Evolutionary conservation across 2,113 vertebrate species (phyloP).

Genomic region (Pachycephala philippinensis): DNA sequence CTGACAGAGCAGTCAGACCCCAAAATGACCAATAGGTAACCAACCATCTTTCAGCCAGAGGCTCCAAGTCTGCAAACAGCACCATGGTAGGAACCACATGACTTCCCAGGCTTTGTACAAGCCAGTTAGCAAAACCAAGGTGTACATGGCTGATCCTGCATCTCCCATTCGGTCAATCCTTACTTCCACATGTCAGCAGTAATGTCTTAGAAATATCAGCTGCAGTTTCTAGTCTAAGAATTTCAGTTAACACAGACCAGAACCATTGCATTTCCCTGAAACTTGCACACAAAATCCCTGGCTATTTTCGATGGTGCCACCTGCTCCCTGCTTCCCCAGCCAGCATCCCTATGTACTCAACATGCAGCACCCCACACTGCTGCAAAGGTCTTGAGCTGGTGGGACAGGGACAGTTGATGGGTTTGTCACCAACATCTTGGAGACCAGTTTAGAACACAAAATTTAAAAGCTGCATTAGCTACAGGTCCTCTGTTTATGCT

Average conservation of each 20-base stretch:
- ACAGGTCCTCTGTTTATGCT: neutral
- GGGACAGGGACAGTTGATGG: neutral
- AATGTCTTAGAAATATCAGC: neutral
- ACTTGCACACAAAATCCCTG: neutral
- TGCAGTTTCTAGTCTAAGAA: neutral
- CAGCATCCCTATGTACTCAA: rapidly evolving
- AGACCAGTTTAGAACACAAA: neutral
- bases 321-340: neutral
- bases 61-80: neutral
- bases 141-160: rapidly evolving
- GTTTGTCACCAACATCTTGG: neutral
- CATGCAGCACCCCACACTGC: neutral
- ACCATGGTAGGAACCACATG: rapidly evolving
- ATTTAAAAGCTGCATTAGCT: neutral
- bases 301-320: neutral
- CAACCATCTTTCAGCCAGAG: rapidly evolving
- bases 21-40: neutral
- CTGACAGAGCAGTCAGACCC: neutral
- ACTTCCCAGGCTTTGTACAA: neutral
- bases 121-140: neutral
- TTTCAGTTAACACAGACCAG: neutral
- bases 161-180: neutral
- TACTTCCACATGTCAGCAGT: neutral
- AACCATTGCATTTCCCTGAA: neutral
- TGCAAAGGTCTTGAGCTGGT: neutral